Percentiles rank a stretch among this genome's conserved stretches.
Evolutionary conservation across 92 coral and sea anemone genomes (phyloP).

Genomic region (Virgularia gustaviana): DNA sequence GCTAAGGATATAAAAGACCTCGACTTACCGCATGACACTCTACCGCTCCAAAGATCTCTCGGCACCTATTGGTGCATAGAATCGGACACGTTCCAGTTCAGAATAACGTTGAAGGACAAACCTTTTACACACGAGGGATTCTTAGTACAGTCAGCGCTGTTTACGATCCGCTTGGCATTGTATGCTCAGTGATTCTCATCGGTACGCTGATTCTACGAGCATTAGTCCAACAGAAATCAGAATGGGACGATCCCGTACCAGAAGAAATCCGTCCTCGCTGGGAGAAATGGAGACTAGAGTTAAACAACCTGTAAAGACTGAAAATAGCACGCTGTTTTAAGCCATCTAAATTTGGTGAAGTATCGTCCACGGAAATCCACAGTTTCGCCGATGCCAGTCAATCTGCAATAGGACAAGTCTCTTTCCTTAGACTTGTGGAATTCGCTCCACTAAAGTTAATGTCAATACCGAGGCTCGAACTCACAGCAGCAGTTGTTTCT

Average conservation of each 20-base stretch:
- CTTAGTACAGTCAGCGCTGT: conserved; percentile 12
- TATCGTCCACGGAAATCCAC: conserved; percentile 45
- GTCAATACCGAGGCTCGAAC: conserved; percentile 50
- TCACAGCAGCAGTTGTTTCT: conserved; percentile 57
- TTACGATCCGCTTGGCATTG: conserved; percentile 1
- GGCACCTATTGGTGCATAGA: not conserved
- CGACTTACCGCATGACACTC: conserved; percentile 13
- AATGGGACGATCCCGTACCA: conserved; percentile 50
- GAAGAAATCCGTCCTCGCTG: conserved; percentile 45
- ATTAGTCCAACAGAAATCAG: conserved; percentile 23
- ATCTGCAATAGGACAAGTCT: conserved; percentile 47
- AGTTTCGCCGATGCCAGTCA: conserved; percentile 59
- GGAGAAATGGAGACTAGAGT: conserved; percentile 62
- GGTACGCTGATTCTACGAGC: not conserved
- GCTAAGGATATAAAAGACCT: conserved; percentile 23
- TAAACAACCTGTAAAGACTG: conserved; percentile 43
- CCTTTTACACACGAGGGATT: conserved; percentile 5
- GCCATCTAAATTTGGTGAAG: conserved; percentile 61
- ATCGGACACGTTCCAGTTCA: conserved; percentile 4
- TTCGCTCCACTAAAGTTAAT: conserved; percentile 56
- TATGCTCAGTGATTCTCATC: conserved; percentile 9
- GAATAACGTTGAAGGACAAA: conserved; percentile 4
- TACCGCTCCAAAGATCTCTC: conserved; percentile 15
- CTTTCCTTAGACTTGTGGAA: conserved; percentile 50
- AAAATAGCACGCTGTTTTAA: conserved; percentile 52